Evolutionary conservation across 2,888 invertebrate species (phyloP).

Genomic region (Acleris laterana): DNA sequence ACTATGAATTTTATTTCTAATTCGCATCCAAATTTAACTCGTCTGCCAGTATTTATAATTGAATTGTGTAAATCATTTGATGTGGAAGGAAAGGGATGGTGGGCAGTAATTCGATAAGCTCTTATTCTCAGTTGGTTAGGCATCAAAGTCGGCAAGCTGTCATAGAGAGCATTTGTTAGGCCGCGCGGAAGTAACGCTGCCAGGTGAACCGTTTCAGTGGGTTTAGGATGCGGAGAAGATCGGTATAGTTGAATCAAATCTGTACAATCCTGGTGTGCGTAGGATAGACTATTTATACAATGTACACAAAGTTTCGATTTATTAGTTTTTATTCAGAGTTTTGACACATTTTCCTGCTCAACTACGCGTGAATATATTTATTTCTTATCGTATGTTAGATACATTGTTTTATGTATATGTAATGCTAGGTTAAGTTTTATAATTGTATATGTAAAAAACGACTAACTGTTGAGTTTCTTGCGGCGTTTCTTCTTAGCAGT

Average conservation of each 20-base stretch:
- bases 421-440: too few species aligned
- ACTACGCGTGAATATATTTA: too few species aligned
- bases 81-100: constrained; percentile 12
- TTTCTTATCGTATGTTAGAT: too few species aligned
- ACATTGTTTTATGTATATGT: too few species aligned
- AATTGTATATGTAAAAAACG: too few species aligned
- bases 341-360: too few species aligned
- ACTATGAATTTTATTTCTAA: not conserved
- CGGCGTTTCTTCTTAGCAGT: too few species aligned
- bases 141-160: constrained; percentile 41
- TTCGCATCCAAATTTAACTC: not conserved
- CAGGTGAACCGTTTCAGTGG: constrained; percentile 24
- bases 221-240: constrained; percentile 3
- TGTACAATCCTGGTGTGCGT: too few species aligned
- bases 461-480: too few species aligned
- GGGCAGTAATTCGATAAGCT: constrained; percentile 29
- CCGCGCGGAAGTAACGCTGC: constrained; percentile 37
- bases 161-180: constrained; percentile 36
- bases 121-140: constrained; percentile 37
- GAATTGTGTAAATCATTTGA: constrained; percentile 17
- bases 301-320: too few species aligned
- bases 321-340: too few species aligned
- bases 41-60: not conserved
- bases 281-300: too few species aligned
- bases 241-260: not conserved